These are phyloP conservation scores for Chaetura pelagica DNA, from an alignment of 2,113 vertebrate species.

Conservation along the genomic window DNA sequence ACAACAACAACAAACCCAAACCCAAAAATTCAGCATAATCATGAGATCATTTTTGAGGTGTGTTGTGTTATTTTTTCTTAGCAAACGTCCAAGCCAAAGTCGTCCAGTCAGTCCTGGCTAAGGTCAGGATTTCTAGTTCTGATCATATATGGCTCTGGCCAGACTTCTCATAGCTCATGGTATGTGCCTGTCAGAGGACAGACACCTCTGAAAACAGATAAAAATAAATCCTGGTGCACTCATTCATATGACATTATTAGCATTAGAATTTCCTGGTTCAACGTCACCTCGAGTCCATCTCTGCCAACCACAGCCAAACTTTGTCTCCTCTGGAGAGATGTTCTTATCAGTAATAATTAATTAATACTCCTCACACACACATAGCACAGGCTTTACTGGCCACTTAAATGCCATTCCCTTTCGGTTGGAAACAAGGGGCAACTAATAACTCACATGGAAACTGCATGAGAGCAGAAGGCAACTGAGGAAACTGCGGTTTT, in stretches of 20 bases:
- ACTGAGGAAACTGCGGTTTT: neutral
- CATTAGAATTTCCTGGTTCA: neutral
- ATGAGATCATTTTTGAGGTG: neutral
- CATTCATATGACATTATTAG: neutral
- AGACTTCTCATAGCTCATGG: neutral
- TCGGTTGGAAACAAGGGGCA: neutral
- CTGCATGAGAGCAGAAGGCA: neutral
- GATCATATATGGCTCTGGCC: neutral
- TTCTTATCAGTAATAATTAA: neutral
- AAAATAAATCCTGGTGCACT: neutral
- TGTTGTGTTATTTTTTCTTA: neutral
- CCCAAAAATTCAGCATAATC: neutral
- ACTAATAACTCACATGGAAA: neutral
- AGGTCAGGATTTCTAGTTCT: slow-evolving; percentile 7
- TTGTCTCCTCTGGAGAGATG: neutral
- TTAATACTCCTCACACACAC: neutral
- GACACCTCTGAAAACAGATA: neutral
- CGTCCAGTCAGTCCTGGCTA: neutral
- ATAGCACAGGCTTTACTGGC: fast-evolving
- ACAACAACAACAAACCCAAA: neutral
- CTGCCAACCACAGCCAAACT: neutral
- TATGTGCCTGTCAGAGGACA: neutral
- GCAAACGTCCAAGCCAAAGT: neutral
- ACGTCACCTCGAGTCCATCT: neutral
- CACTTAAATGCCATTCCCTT: neutral